Evolutionary conservation across 2,888 invertebrate species (phyloP), one percentile per base, ranked within the genome.

Genomic region (Noctua janthe): DNA sequence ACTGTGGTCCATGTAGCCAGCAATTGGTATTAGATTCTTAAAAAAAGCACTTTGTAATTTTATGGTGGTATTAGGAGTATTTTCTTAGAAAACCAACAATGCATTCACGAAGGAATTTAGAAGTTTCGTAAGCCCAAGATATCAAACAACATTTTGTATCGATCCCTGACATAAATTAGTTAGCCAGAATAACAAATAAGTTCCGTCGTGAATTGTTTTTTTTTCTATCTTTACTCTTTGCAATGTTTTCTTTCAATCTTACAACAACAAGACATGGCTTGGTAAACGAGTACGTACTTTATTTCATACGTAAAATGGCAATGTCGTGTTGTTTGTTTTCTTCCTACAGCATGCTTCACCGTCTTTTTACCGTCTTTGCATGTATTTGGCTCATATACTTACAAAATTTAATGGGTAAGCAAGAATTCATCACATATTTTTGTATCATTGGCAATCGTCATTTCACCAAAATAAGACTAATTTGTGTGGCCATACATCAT

Each of bases 221-320:
- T 92, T 91, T 91, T 86, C 84, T 91, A 87, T 92, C 88, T 92
- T 92, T 92, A 93, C 94, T 96, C 97, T 97, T 97, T 97, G 97
- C 97, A 97, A 97, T 97, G 97, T 97, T 97, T 97, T 96, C 97
- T 93, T 94, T 93, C 84, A 87, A 90, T 89, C 86, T 88, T 88
- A 87, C 85, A 91, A 94, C 92, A 93, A 92, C 91, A 93, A 87
- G 90, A 92, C 92, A 92, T 91, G 89, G 93, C 94, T 92, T 90
- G 87, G 82, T 92, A 91, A 88, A 90, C 87, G 86, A 83, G 73
- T 90, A 81, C 87, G 84, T 88, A 85, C 81, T 86, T 77, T 77
- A 74, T 78, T 88, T 74, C 76, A 82, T 76, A 81, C 78, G 76
- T 75, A 49, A 85, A 89, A 89, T 78, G 82, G 92, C 91, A 87